These are phyloP conservation scores for Melanargia galathea DNA, from an alignment of 2,888 invertebrate species.

Conservation along the genomic window DNA sequence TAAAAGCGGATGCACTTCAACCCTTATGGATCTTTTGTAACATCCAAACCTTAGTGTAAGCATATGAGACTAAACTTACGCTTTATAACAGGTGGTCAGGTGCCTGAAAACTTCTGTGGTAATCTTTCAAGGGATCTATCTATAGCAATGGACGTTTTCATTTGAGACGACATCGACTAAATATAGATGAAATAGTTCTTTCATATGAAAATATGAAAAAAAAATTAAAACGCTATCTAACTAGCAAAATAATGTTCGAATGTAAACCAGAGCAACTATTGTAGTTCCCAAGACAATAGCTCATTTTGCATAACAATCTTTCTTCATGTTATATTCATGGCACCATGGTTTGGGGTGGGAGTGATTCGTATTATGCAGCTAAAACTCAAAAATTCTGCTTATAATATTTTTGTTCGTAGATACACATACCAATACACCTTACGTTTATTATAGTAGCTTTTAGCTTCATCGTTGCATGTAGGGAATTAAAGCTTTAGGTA, in stretches of 20 bases:
- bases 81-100: too few relatives aligned
- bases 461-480: too few relatives aligned
- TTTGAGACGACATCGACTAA: neutral
- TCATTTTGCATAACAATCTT: constrained; percentile 50
- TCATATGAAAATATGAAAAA: constrained; percentile 20
- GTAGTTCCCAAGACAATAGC: constrained; percentile 56
- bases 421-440: neutral
- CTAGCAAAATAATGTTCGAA: constrained; percentile 47
- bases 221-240: constrained; percentile 37
- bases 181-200: neutral
- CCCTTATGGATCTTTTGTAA: too few relatives aligned
- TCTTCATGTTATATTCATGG: constrained; percentile 49
- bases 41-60: too few relatives aligned
- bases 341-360: constrained; percentile 28
- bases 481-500: too few relatives aligned
- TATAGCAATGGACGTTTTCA: too few relatives aligned
- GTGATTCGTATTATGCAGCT: constrained; percentile 22
- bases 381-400: constrained; percentile 1
- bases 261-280: constrained; percentile 53
- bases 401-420: neutral
- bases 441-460: too few relatives aligned
- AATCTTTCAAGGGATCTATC: too few relatives aligned
- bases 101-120: too few relatives aligned
- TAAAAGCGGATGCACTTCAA: too few relatives aligned
- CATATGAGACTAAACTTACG: too few relatives aligned